phyloP scores from a whole-genome alignment of 1,140 invertebrate genomes.

The Drosophila suzukii region DNA sequence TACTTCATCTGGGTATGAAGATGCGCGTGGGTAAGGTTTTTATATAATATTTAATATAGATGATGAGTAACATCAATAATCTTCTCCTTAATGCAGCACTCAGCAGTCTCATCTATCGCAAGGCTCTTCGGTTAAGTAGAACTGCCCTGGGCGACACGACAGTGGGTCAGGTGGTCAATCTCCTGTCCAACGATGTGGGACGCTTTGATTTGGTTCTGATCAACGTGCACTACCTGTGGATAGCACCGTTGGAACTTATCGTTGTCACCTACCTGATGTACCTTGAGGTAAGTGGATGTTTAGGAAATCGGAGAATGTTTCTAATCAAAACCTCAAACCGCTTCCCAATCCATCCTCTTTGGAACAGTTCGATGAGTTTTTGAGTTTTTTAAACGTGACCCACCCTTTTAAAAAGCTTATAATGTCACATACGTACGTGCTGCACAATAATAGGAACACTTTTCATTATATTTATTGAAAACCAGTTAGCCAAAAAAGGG shows the following conservation, averaged over 20 bases:
- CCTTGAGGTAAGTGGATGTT: slow-evolving; percentile 44
- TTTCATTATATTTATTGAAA: not conserved
- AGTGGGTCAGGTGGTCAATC: slow-evolving; percentile 90
- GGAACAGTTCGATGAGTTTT: not conserved
- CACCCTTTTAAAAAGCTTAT: not conserved
- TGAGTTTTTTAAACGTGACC: slow-evolving; percentile 1
- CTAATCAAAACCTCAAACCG: slow-evolving; percentile 7
- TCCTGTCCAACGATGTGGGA: slow-evolving; percentile 88
- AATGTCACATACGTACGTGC: not conserved
- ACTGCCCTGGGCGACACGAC: slow-evolving; percentile 91
- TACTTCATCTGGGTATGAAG: slow-evolving; percentile 85
- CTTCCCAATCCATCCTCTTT: not conserved
- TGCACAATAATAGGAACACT: not conserved
- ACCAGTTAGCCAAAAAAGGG: not conserved
- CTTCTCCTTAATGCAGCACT: slow-evolving; percentile 79
- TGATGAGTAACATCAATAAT: not conserved
- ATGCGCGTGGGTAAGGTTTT: slow-evolving; percentile 72
- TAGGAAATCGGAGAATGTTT: not conserved
- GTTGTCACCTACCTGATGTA: slow-evolving; percentile 85
- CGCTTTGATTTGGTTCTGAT: slow-evolving; percentile 83
- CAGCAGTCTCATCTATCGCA: slow-evolving; percentile 89
- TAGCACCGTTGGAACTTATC: slow-evolving; percentile 86
- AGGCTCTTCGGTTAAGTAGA: slow-evolving; percentile 87
- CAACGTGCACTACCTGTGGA: slow-evolving; percentile 84
- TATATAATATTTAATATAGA: not conserved